A percentile compares a stretch with the other conserved stretches of the same genome.
Evolutionary conservation across 1,140 invertebrate genomes (phyloP).

Genomic region (Thalassaphorura encarpata): DNA sequence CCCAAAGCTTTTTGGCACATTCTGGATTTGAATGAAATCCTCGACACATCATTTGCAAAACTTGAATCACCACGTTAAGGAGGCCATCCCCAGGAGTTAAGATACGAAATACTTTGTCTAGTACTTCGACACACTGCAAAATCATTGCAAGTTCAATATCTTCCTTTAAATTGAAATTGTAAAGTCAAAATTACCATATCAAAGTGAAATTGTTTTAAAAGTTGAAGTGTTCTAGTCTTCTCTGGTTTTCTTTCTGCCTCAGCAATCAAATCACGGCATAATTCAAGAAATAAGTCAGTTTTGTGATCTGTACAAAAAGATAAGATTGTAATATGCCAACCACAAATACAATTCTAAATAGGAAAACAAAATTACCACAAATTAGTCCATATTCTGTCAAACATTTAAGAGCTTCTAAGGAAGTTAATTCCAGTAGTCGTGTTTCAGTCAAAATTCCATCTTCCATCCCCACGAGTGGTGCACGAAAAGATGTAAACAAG

Average conservation of each 20-base stretch:
- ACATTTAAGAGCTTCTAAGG: constrained; percentile 12
- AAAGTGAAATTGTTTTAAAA: constrained; percentile 11
- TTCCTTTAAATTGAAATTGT: background rate
- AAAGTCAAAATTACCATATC: constrained; percentile 11
- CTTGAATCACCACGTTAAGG: background rate
- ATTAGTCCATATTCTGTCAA: constrained; percentile 15
- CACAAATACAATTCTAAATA: too few species aligned
- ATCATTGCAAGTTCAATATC: background rate
- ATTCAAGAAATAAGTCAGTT: constrained; percentile 4
- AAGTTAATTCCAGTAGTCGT: too few species aligned
- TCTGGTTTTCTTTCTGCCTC: background rate
- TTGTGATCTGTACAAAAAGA: constrained; percentile 12
- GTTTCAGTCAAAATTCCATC: too few species aligned
- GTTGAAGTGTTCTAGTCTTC: constrained; percentile 6
- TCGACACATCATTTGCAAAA: constrained; percentile 21
- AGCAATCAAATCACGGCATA: constrained; percentile 7
- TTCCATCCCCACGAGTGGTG: too few species aligned
- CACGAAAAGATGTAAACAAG: too few species aligned
- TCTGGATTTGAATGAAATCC: constrained; percentile 5
- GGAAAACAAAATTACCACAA: constrained; percentile 13
- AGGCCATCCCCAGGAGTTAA: background rate
- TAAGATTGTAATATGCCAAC: too few species aligned
- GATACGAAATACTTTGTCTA: background rate
- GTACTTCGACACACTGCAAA: constrained; percentile 6
- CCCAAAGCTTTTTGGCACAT: constrained; percentile 18